phyloP scores from a whole-genome alignment of 2,113 vertebrate genomes.

The Oryzias celebensis region DNA sequence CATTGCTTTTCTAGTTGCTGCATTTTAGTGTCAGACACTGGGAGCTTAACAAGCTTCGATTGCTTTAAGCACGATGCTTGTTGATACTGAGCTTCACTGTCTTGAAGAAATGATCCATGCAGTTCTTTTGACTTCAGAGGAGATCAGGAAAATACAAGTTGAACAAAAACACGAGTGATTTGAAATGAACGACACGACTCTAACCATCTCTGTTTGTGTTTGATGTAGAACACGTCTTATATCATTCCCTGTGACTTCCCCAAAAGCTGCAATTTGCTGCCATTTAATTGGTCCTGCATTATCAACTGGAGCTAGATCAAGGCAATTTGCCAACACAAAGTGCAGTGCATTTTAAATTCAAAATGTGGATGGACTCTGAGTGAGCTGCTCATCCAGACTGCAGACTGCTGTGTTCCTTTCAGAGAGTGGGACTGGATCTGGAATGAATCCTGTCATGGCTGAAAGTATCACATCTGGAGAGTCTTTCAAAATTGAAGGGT shows the following conservation, averaged over 20 bases:
- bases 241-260: not conserved
- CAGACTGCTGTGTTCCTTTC: not conserved
- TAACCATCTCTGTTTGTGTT: not conserved
- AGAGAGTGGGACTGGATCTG: not conserved
- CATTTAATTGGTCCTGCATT: not conserved
- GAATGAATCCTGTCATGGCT: no score
- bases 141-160: no score
- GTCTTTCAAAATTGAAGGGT: no score
- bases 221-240: not conserved
- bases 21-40: no score
- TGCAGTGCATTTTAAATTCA: not conserved
- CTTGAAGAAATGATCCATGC: no score
- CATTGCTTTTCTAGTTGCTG: no score
- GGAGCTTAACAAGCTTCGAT: no score
- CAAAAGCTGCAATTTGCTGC: not conserved
- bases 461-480: no score
- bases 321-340: not conserved
- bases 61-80: no score
- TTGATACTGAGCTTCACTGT: no score
- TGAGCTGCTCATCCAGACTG: not conserved
- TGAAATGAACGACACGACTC: not conserved
- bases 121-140: no score
- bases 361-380: not conserved
- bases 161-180: no score
- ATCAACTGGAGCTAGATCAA: not conserved